Evolutionary conservation across 2,797 vertebrate species (phyloP), one percentile per base, ranked within the genome.

Genomic region (Neosilurus mollespiculum): DNA sequence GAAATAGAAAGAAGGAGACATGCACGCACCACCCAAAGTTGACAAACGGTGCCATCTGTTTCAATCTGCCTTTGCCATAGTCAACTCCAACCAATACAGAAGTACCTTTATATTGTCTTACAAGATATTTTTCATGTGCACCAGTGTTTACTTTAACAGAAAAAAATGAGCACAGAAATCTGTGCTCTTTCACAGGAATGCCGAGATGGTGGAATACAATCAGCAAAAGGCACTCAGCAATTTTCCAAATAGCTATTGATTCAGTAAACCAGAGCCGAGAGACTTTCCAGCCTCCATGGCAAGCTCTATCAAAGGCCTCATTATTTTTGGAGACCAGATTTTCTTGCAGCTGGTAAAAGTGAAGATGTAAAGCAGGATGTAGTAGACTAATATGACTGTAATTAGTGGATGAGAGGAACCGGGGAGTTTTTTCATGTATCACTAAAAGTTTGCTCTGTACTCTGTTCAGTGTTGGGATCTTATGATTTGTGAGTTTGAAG

Each of bases 41-140:
- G 90, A 91, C 91, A 93, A 91, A 91, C 90, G 90, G 87, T 91
- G 87, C 90, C 89, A 92, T 94, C 91, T 91, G 88, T 93, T 90
- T 92, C 80, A 83, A 81, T 85, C 87, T 81, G 34, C 65, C 85
- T 78, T 84, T 87, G 88, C 89, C 69, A 43, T 82, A 88, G 81
- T 82, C 85, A 82, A 83, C 87, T 91, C 81, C 78, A 88, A 82
- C 9, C 79, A 72, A 53, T 70, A 87, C 87, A 58, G 88, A 88
- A 85, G 82, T 62, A 59, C 65, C 58, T 86, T 89, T 89, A 85
- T 64, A 85, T 88, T 85, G 82, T 88, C 81, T 87, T 72, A n/a
- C 64, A 51, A 56, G 78, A 66, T 54, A 81, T 72, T 59, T 49
- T 37, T 88, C 8, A 5, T 43, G 58, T n/a, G 49, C 22, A 71